A percentile compares a stretch with the other conserved stretches of the same genome.
These are phyloP conservation scores for Odocoileus virginianus DNA, from an alignment of 2,113 vertebrate species.

Conservation along the genomic window DNA sequence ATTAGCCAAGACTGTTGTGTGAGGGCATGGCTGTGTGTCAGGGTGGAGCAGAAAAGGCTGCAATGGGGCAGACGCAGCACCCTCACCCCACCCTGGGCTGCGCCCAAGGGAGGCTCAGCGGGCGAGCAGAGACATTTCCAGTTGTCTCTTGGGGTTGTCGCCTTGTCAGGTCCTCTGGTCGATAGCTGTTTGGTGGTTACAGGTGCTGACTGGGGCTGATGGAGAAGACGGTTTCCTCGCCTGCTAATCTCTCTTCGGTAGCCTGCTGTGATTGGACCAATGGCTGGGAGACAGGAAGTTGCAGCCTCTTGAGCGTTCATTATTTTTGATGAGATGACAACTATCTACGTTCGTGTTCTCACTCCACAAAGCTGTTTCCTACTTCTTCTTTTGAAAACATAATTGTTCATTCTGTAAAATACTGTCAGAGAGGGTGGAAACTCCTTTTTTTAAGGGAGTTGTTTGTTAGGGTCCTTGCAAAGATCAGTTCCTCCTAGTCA, in stretches of 20 bases:
- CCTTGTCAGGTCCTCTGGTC: slow-evolving; percentile 82
- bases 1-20: slow-evolving; percentile 82
- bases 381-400: slow-evolving; percentile 51
- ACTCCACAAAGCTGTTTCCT: slow-evolving; percentile 73
- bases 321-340: slow-evolving; percentile 89
- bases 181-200: slow-evolving; percentile 80
- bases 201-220: slow-evolving; percentile 83
- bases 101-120: slow-evolving; percentile 82
- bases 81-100: slow-evolving; percentile 80
- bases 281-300: slow-evolving; percentile 77
- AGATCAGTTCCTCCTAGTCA: not conserved
- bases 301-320: slow-evolving; percentile 87
- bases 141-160: slow-evolving; percentile 81
- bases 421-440: slow-evolving; percentile 58
- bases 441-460: slow-evolving; percentile 46
- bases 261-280: slow-evolving; percentile 80
- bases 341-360: slow-evolving; percentile 74
- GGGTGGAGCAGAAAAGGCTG: slow-evolving; percentile 71
- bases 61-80: slow-evolving; percentile 77
- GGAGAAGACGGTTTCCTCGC: slow-evolving; percentile 56
- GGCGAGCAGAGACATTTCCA: slow-evolving; percentile 84
- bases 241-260: slow-evolving; percentile 70
- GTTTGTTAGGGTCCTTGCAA: not conserved
- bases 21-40: slow-evolving; percentile 74
- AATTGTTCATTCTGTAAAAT: slow-evolving; percentile 71